phyloP scores from a whole-genome alignment of 2,888 invertebrate genomes.

The Actias luna region DNA sequence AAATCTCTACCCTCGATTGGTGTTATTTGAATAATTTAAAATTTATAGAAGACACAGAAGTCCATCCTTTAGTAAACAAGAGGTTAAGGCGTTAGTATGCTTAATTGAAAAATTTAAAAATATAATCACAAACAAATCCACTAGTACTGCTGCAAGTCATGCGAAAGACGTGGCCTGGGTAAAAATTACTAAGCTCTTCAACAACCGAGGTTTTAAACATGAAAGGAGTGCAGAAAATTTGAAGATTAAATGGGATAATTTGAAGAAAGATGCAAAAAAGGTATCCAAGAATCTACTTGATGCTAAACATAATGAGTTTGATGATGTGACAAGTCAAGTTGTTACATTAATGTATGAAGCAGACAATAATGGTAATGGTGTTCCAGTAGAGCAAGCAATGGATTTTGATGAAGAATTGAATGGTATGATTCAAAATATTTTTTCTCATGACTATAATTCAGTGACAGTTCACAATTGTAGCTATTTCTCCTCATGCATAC shows the following conservation, averaged over 20 bases:
- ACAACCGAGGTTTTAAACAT: constrained; percentile 46
- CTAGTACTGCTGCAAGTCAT: constrained; percentile 43
- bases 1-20: background rate
- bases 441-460: background rate
- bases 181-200: constrained; percentile 57
- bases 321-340: constrained; percentile 46
- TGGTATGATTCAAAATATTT: constrained; percentile 3
- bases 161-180: constrained; percentile 63
- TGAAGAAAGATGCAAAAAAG: constrained; percentile 56
- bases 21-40: background rate
- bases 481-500: background rate
- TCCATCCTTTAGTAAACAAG: constrained; percentile 53
- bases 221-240: constrained; percentile 50
- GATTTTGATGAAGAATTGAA: constrained; percentile 6
- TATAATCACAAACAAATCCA: constrained; percentile 59
- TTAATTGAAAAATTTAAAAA: constrained; percentile 58
- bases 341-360: constrained; percentile 44
- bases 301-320: constrained; percentile 36
- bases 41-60: constrained; percentile 52
- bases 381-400: background rate
- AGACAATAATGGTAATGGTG: constrained; percentile 34
- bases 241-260: constrained; percentile 67
- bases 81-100: constrained; percentile 52
- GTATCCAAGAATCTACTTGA: constrained; percentile 52
- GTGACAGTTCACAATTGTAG: background rate